Evolutionary conservation across 2,888 invertebrate genomes (phyloP).

Genomic region (Colostygia pectinataria): DNA sequence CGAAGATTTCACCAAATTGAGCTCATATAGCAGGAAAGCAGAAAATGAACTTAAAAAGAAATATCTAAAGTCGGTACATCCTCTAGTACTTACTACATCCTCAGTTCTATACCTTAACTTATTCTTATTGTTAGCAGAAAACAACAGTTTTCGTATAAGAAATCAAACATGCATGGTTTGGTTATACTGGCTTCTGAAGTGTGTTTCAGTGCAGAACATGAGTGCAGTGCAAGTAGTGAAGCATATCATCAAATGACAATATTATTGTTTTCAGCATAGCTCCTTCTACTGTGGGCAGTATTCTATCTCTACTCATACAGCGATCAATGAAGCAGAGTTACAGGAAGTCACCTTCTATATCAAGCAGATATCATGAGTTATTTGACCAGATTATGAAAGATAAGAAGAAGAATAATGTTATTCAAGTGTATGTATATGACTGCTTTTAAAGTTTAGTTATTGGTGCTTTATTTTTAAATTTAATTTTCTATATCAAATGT

Average conservation of each 20-base stretch:
- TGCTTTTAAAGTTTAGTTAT: no score
- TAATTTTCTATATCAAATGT: no score
- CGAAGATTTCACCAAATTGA: conserved; percentile 79
- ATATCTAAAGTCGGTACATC: conserved; percentile 78
- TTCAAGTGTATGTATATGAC: conserved; percentile 79
- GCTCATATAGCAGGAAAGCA: conserved; percentile 83
- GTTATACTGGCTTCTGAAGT: no score
- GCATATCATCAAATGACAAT: no score
- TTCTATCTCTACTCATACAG: conserved; percentile 86
- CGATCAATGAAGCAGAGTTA: conserved; percentile 85
- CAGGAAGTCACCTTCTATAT: conserved; percentile 82
- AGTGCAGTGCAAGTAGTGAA: no score
- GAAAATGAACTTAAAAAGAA: conserved; percentile 82
- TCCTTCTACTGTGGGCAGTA: conserved; percentile 86
- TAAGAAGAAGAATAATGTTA: conserved; percentile 81
- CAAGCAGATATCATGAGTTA: conserved; percentile 79
- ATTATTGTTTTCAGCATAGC: conserved; percentile 76
- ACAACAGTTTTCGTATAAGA: no score
- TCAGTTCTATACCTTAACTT: no score
- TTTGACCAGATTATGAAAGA: conserved; percentile 77
- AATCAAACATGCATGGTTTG: no score
- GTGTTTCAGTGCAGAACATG: no score
- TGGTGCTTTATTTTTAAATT: no score
- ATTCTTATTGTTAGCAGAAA: no score
- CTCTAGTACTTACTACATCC: no score